Base-by-base conservation (phyloP, 1,140 invertebrate genomes). In the Reticulitermes speratus region DNA sequence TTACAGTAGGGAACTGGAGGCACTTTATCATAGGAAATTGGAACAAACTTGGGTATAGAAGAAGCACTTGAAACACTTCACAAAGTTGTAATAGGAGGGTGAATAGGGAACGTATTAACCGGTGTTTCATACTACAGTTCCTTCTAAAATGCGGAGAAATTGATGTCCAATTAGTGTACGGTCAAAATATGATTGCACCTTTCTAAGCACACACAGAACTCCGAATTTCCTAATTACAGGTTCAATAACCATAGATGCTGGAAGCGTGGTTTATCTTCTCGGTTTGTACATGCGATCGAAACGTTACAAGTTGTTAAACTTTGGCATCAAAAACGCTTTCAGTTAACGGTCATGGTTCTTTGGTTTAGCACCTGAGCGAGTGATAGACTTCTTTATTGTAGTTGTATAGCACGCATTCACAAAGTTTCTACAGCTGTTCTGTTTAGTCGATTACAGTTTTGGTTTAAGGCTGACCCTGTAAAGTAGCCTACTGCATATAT, bases 11-110 rank as follows among this genome's bases (percentile, higher is more conserved):
- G 65, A 75, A 75, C 25, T 8, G 25, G 65, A 75, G 25, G 65
- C 65, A 30, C 65, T 75, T 75, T 75, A 75, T 75, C 65, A 75
- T 75, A 75, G n/a, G 65, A 75, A 75, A 75, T 8, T 75, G 65
- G 65, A 75, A 75, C 65, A 75, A 75, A 75, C 65, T 75, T n/a
- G n/a, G 25, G 7, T 75, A 30, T 16, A 30, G 65, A 75, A 75
- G 65, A 75, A 75, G 65, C 65, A 75, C 65, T 75, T 75, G 65
- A 75, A 75, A 75, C 52, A 55, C 25, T 75, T 25, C 25, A 75
- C 65, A 30, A 75, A 75, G 25, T 75, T 75, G 65, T 75, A 75
- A 75, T 75, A 75, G 65, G 65, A 75, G 65, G 65, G 5, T 75
- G 65, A 75, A 75, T 75, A 75, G 14, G 65, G 65, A 75, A 75